Evolutionary conservation across 2,113 vertebrate genomes (phyloP).

Genomic region (Pogonocichla stellata): DNA sequence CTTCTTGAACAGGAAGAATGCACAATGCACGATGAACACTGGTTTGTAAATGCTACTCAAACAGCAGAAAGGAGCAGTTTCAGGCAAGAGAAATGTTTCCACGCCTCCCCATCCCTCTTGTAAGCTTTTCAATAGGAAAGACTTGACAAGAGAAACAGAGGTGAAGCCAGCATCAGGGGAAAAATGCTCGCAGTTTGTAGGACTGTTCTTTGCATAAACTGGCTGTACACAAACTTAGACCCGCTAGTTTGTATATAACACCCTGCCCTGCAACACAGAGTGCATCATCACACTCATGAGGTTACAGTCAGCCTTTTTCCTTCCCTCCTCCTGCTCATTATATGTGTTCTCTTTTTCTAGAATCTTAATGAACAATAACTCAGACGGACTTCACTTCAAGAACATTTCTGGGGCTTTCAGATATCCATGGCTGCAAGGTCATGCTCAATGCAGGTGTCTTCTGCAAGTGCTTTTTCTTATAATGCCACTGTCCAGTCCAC

Average conservation of each 20-base stretch:
- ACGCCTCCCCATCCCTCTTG: rapidly evolving
- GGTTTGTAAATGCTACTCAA: not conserved
- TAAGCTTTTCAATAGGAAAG: not conserved
- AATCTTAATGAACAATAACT: not conserved
- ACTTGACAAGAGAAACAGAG: not conserved
- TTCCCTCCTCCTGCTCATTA: not conserved
- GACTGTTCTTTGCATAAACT: not conserved
- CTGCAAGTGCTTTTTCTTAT: not conserved
- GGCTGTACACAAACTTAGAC: not conserved
- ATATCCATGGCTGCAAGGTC: not conserved
- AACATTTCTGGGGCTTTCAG: not conserved
- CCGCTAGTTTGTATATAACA: rapidly evolving
- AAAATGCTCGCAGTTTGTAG: not conserved
- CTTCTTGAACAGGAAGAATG: not conserved
- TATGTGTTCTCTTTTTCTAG: not conserved
- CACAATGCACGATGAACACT: not conserved
- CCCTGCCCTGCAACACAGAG: not conserved
- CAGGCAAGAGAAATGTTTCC: not conserved
- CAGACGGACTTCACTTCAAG: not conserved
- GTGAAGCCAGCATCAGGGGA: not conserved
- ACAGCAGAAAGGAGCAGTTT: not conserved
- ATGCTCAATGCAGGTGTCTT: not conserved
- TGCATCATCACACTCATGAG: not conserved
- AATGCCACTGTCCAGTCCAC: not conserved
- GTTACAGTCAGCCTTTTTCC: not conserved